Percentiles rank a stretch among this genome's conserved stretches.
Evolutionary conservation across 2,797 vertebrate species (phyloP).

Genomic region (Sebastes aleutianus): DNA sequence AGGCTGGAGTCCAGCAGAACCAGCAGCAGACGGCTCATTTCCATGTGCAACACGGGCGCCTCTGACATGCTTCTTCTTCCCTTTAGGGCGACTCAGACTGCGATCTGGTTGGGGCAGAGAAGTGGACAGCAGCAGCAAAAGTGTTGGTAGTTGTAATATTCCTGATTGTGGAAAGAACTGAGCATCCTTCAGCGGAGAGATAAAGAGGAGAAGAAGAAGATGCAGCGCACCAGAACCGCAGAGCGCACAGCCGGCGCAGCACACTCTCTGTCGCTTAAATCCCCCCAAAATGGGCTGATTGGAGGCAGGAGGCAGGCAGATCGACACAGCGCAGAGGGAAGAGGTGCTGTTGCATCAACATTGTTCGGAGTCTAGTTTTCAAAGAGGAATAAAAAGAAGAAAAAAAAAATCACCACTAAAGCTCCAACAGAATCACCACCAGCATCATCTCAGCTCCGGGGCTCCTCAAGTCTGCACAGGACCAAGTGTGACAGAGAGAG

Average conservation of each 20-base stretch:
- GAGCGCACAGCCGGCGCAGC: conserved; percentile 57
- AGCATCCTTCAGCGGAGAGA: conserved; percentile 76
- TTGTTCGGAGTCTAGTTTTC: conserved; percentile 53
- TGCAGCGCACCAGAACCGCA: conserved; percentile 55
- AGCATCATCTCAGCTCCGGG: conserved; percentile 48
- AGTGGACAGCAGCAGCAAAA: conserved; percentile 16
- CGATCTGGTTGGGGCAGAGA: conserved; percentile 48
- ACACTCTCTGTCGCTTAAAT: conserved; percentile 61
- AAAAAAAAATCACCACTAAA: conserved; percentile 38
- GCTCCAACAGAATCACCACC: conserved; percentile 39
- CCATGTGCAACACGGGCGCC: conserved; percentile 65
- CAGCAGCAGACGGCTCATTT: conserved; percentile 61
- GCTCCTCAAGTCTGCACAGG: conserved; percentile 62
- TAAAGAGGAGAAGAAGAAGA: conserved; percentile 41
- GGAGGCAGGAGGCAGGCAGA: conserved; percentile 48
- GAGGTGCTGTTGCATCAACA: conserved; percentile 69
- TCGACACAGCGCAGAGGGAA: conserved; percentile 29
- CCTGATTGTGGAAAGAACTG: conserved; percentile 65
- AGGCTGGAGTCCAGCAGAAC: conserved; percentile 60
- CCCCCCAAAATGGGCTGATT: conserved; percentile 53
- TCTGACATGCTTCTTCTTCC: conserved; percentile 62
- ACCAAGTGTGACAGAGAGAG: conserved; percentile 33
- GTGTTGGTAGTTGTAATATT: conserved; percentile 67
- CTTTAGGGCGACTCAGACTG: conserved; percentile 48
- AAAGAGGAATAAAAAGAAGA: background rate